Conservation (phyloP, 2,888 invertebrate genomes). For the Globia sparganii region DNA sequence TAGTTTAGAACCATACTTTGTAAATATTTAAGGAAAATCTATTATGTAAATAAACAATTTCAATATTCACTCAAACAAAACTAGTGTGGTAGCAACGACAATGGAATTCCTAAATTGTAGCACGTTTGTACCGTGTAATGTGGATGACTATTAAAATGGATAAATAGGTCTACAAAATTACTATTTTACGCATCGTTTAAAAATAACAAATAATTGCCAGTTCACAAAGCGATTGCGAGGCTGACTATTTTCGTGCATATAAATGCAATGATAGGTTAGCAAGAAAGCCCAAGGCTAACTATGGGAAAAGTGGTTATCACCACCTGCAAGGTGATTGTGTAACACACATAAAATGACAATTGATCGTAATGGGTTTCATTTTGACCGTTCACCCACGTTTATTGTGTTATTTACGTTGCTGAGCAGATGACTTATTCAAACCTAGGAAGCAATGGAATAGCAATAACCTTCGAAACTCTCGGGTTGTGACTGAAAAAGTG, state of each 20-base stretch:
- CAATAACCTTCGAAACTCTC: background rate
- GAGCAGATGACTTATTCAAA: background rate
- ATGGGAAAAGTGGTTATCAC: background rate
- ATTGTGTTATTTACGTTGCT: background rate
- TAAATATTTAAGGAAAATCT: background rate
- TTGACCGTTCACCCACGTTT: background rate
- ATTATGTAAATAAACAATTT: background rate
- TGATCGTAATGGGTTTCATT: too few relatives aligned
- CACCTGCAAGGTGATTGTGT: background rate
- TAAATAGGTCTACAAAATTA: background rate
- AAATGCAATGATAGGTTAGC: background rate
- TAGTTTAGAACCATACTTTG: background rate
- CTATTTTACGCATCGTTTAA: background rate
- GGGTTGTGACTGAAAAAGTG: background rate
- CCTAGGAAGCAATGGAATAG: background rate
- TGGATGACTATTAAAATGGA: background rate
- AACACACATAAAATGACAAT: background rate
- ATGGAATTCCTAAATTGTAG: slow-evolving; percentile 74
- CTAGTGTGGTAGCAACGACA: slow-evolving; percentile 61
- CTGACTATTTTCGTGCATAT: background rate
- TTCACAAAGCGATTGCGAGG: too few relatives aligned
- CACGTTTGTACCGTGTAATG: slow-evolving; percentile 54
- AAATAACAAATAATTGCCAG: background rate
- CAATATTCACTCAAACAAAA: slow-evolving; percentile 66
- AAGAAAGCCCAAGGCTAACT: background rate